Percentiles rank a stretch among this genome's conserved stretches.
These are phyloP conservation scores for Arion vulgaris DNA, from an alignment of 1,140 invertebrate species.

Conservation along the genomic window DNA sequence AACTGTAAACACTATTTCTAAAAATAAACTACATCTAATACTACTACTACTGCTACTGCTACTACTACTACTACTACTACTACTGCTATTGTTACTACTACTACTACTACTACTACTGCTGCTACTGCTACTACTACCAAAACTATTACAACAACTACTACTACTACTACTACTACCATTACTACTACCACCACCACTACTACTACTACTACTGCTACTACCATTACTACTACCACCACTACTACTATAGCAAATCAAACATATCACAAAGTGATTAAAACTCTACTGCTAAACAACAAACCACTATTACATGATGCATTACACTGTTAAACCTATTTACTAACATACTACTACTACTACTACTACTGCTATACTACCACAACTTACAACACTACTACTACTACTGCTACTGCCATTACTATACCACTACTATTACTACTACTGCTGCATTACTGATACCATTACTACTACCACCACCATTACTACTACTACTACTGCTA, in stretches of 20 bases:
- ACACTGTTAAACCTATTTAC: slow-evolving; percentile 10
- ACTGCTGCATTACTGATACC: slow-evolving; percentile 14
- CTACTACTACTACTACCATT: slow-evolving; percentile 18
- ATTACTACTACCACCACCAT: slow-evolving; percentile 37
- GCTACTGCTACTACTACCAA: slow-evolving; percentile 25
- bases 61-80: slow-evolving; percentile 41
- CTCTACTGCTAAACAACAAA: slow-evolving; percentile 3
- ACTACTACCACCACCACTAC: slow-evolving; percentile 27
- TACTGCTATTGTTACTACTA: slow-evolving; percentile 43
- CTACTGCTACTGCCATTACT: slow-evolving; percentile 43
- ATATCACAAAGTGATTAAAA: neutral
- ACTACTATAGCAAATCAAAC: neutral
- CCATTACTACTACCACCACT: slow-evolving; percentile 40
- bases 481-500: slow-evolving; percentile 44
- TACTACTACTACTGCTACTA: slow-evolving; percentile 40
- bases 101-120: slow-evolving; percentile 43
- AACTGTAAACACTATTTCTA: no score
- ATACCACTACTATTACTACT: slow-evolving; percentile 27
- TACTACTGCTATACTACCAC: slow-evolving; percentile 40
- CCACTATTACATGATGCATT: neutral
- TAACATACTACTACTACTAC: slow-evolving; percentile 43
- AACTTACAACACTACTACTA: slow-evolving; percentile 40
- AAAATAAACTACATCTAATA: no score
- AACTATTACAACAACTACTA: slow-evolving; percentile 23
- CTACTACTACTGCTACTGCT: slow-evolving; percentile 24